Base-by-base conservation (phyloP, 2,113 vertebrate species). In the Tetrax tetrax region DNA sequence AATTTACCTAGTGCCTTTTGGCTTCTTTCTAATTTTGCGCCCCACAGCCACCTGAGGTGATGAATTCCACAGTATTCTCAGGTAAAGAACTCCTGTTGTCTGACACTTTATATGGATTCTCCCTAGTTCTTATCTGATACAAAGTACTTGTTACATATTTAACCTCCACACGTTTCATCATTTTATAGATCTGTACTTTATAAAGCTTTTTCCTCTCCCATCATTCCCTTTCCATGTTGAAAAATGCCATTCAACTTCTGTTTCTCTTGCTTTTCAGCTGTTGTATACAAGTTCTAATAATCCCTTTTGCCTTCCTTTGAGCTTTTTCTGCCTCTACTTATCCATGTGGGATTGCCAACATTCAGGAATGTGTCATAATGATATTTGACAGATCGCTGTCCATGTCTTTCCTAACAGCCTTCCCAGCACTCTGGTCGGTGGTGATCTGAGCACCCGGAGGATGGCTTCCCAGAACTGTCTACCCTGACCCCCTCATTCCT, bases 401-500 rank as follows among this genome's bases (percentile, higher is more conserved):
- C 0, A 13, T 31, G 25, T 59, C 66, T 88, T 90, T 68, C 85
- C 57, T 57, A 57, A 68, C 1, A 75, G 68, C 86, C 50, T 77
- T 88, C 65, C n/a, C 6, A 50, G 54, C 0, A 9, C 23, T 27
- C 35, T 37, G 68, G 38, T 25, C 9, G 4, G n/a, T 33, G 38
- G 14, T 53, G 65, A 21, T 68, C 17, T 31, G 79, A 94, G 78
- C 53, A 90, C 53, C 21, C 63, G 23, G 64, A 41, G 45, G 60
- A 87, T 37, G 69, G 29, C 63, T 96, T 96, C 95, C 91, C 64
- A 89, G 90, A 93, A 92, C 50, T 31, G 65, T 65, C 38, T 24
- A 31, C 45, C 2, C 3, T 38, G 75, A 88, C 27, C 18, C 75
- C 88, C 61, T 76, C 63, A 41, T 61, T 27, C 27, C 13, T 45